Evolutionary conservation across 2,797 vertebrate genomes (phyloP), one percentile per base, ranked within the genome.

Genomic region (Morelia viridis): DNA sequence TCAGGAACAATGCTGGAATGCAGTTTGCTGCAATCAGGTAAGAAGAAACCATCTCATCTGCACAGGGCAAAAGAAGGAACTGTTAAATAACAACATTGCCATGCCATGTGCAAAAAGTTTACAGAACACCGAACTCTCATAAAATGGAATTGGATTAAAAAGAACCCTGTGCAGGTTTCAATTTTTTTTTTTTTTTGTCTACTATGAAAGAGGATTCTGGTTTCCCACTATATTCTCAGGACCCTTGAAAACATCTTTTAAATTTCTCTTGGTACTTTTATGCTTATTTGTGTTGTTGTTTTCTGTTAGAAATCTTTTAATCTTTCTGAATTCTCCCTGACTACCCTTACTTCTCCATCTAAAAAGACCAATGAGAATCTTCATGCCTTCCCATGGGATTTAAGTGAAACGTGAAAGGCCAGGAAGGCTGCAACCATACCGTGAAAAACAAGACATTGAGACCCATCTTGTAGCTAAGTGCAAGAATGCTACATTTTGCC

Each of bases 31-130:
- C 56, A 93, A 62, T 35, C 90, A 83, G 8, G 15, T 85, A 10
- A 22, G 11, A 90, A 93, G 56, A 87, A 94, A 68, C 56, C 80
- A 22, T 86, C 94, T 95, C 80, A 22, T 86, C 94, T 95, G 92
- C 84, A 61, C 90, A 92, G 89, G 22, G 24, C 26, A 65, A 26
- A 93, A 31, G 19, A 31, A 93, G 35, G 24, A 93, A 58, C 11
- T n/a, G 31, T 41, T 28, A 9, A 31, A 87, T 31, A 57, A 60
- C 35, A 31, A 50, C 65, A 53, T 31, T 53, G 9, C 28, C 2
- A 19, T 85, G n/a, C 19, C 91, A 53, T 61, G 9, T 19, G n/a
- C 83, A 24, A 68, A n/a, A 80, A 31, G 19, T 41, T 60, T 35
- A 56, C 50, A 57, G 62, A 89, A 94, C 83, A 92, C 46, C 35